Evolutionary conservation across 1,140 invertebrate species (phyloP).

Genomic region (Hydropsyche tenuis): DNA sequence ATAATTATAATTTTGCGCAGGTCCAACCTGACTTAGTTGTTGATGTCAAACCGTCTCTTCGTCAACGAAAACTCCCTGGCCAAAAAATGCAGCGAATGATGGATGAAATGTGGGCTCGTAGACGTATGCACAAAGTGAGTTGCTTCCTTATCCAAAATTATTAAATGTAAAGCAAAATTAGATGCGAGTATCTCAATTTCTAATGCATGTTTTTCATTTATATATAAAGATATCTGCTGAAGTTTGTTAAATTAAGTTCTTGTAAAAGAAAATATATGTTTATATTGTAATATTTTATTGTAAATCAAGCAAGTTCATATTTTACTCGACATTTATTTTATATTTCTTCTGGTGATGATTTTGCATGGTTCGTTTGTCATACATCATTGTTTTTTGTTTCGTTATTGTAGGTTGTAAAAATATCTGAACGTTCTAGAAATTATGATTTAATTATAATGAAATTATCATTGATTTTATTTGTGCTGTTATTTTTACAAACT

Average conservation of each 20-base stretch:
- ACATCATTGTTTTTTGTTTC: background rate
- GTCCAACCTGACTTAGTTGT: constrained; percentile 88
- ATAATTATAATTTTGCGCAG: constrained; percentile 49
- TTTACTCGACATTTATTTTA: too few species aligned
- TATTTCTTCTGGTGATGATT: background rate
- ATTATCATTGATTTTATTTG: too few species aligned
- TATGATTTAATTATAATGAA: too few species aligned
- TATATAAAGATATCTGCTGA: background rate
- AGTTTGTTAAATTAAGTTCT: too few species aligned
- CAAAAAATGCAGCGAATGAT: constrained; percentile 83
- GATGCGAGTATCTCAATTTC: background rate
- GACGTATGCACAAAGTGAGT: constrained; percentile 65
- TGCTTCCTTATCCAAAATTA: background rate
- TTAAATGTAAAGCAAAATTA: background rate
- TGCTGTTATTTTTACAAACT: too few species aligned
- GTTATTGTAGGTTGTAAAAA: background rate
- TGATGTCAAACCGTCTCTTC: constrained; percentile 91
- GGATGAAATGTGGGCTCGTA: constrained; percentile 71
- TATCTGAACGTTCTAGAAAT: too few species aligned
- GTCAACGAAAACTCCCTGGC: constrained; percentile 86
- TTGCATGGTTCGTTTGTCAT: background rate
- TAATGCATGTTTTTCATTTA: background rate
- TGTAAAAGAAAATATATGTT: background rate
- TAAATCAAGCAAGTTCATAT: background rate
- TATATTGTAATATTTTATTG: background rate